Evolutionary conservation across 2,113 vertebrate genomes (phyloP), one percentile per base, ranked within the genome.

Genomic region (Cettia cetti): DNA sequence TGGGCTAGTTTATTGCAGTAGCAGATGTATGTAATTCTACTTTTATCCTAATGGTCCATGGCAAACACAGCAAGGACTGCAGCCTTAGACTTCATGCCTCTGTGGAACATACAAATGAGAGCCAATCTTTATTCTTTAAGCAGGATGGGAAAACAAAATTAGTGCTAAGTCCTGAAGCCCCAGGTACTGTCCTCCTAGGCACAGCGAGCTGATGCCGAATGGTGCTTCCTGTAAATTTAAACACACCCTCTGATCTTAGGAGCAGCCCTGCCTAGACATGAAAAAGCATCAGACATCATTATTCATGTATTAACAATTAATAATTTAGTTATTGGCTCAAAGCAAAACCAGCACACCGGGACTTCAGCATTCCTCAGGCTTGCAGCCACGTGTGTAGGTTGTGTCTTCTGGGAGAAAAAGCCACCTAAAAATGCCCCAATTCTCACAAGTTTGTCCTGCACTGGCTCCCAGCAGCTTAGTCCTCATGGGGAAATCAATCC

Each of bases 61-160:
- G 75, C 72, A 86, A 69, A 86, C 50, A 42, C 85, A 66, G 44
- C 6, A 11, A 91, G 79, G 44, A 72, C 86, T 85, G 79, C 39
- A 66, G 30, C 60, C 15, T 68, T 70, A 61, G 64, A 16, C 88
- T 92, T 91, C 75, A 42, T 57, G 33, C 9, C 54, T 60, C 82
- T 72, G 72, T 94, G 90, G 88, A 89, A 68, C 68, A 31, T 8
- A 82, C 22, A 61, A 68, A 95, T 86, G 44, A 89, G 57, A 89
- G 7, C 8, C 28, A 87, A 44, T 13, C 56, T 93, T 87, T 60
- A n/a, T 90, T 89, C 80, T 74, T 49, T 21, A 40, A 44, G 42
- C 78, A 93, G 92, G 89, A 88, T 27, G 90, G 57, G 91, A 93
- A 93, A 94, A 91, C 20, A 56, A 72, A 95, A 89, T 60, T 39